Evolutionary conservation across 2,888 invertebrate species (phyloP).

Genomic region (Drosophila lacicola): DNA sequence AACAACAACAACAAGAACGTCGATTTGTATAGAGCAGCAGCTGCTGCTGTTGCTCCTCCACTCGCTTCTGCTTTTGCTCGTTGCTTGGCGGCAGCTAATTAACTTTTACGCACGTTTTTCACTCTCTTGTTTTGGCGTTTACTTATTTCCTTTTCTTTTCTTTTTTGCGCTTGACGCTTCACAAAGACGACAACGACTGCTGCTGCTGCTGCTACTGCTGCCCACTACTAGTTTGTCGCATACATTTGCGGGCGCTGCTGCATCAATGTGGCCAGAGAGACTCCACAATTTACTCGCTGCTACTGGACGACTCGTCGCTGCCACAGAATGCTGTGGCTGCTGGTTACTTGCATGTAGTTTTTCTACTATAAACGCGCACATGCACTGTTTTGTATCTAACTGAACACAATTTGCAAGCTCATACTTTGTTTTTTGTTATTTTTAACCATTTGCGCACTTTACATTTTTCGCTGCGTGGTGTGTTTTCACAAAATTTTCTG

Average conservation of each 20-base stretch:
- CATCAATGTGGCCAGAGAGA: constrained; percentile 64
- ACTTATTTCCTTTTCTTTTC: constrained; percentile 9
- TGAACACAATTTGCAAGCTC: constrained; percentile 23
- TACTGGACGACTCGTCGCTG: constrained; percentile 67
- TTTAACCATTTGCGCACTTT: constrained; percentile 37
- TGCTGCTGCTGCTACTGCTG: constrained; percentile 37
- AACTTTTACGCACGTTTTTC: constrained; percentile 63
- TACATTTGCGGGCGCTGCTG: constrained; percentile 69
- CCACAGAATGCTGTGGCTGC: constrained; percentile 62
- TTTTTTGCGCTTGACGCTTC: constrained; percentile 38
- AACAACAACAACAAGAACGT: constrained; percentile 43
- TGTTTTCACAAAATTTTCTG: constrained; percentile 57
- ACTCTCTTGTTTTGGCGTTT: constrained; percentile 32
- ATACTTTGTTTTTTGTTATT: constrained; percentile 21
- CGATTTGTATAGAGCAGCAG: constrained; percentile 57
- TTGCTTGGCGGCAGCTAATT: constrained; percentile 58
- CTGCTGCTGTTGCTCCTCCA: constrained; percentile 63
- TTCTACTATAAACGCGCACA: constrained; percentile 20
- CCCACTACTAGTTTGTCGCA: constrained; percentile 70
- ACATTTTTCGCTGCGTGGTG: constrained; percentile 31
- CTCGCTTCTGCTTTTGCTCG: constrained; percentile 40
- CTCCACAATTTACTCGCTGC: constrained; percentile 66
- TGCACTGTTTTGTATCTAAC: constrained; percentile 23
- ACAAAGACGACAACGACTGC: constrained; percentile 53
- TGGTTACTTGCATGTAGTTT: constrained; percentile 60